These are phyloP conservation scores for Sarcophaga variegata DNA, from an alignment of 2,888 invertebrate species.

Conservation along the genomic window DNA sequence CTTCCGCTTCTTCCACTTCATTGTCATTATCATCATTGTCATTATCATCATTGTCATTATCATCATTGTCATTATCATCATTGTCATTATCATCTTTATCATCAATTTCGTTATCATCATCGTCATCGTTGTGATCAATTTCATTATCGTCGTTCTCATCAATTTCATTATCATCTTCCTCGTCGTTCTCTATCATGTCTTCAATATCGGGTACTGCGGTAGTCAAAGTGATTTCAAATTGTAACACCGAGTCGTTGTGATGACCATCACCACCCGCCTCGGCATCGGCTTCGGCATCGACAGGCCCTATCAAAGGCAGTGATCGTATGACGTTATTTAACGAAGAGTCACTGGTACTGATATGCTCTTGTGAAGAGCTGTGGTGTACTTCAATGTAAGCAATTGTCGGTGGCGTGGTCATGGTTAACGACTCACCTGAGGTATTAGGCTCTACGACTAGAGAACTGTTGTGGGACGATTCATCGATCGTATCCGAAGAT, in stretches of 20 bases:
- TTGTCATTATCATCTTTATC: conserved; percentile 7
- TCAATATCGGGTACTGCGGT: background rate
- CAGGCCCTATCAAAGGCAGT: no score
- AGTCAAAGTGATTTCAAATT: conserved; percentile 59
- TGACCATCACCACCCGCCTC: conserved; percentile 67
- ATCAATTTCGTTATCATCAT: background rate
- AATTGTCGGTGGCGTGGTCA: background rate
- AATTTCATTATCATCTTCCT: conserved; percentile 8
- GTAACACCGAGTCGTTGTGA: conserved; percentile 61
- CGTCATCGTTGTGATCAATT: background rate
- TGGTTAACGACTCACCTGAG: background rate
- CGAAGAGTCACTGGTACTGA: background rate
- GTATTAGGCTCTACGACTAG: background rate
- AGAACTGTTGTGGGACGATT: no score
- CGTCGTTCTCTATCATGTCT: background rate
- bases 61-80: background rate
- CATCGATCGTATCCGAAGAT: no score
- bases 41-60: conserved; percentile 1
- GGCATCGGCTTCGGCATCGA: conserved; percentile 22
- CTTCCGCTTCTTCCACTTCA: no score
- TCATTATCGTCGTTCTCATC: conserved; percentile 38
- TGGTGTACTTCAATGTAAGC: background rate
- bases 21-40: background rate
- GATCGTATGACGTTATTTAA: background rate
- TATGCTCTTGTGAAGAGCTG: conserved; percentile 6